Percentiles rank a stretch among this genome's conserved stretches.
Conservation (phyloP, 2,113 vertebrate genomes). For the Boulengerochromis microlepis region DNA sequence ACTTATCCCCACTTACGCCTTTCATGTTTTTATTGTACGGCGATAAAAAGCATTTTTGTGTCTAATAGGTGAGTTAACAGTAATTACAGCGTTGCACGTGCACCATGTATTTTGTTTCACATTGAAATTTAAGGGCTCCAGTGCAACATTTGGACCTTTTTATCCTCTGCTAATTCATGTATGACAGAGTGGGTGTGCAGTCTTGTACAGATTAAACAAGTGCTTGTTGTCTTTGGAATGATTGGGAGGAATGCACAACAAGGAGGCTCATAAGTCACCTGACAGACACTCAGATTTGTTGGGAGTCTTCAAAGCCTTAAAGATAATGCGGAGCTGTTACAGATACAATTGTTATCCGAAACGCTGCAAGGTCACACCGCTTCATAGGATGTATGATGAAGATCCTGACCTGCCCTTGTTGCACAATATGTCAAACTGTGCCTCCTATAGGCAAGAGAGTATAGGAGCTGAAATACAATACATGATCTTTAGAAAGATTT, state of each 20-base stretch:
- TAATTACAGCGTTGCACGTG: slow-evolving; percentile 1
- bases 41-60: not conserved
- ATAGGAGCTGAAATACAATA: not conserved
- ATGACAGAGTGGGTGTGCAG: not conserved
- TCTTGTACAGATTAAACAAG: not conserved
- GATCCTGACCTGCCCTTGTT: not conserved
- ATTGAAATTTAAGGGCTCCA: not conserved
- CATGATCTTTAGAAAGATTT: not conserved
- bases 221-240: slow-evolving; percentile 38
- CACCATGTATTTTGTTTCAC: not conserved
- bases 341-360: not conserved
- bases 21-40: slow-evolving; percentile 12
- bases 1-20: not conserved
- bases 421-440: not conserved
- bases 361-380: not conserved
- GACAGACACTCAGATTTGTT: not conserved
- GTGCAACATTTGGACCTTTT: slow-evolving; percentile 11
- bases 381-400: not conserved
- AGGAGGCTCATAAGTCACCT: slow-evolving; percentile 1
- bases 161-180: not conserved
- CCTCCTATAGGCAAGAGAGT: not conserved
- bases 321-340: not conserved
- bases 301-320: not conserved
- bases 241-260: not conserved
- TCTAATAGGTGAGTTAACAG: not conserved